Percentiles rank a stretch among this genome's conserved stretches.
Evolutionary conservation across 2,113 vertebrate species (phyloP).

Genomic region (Saccopteryx leptura): DNA sequence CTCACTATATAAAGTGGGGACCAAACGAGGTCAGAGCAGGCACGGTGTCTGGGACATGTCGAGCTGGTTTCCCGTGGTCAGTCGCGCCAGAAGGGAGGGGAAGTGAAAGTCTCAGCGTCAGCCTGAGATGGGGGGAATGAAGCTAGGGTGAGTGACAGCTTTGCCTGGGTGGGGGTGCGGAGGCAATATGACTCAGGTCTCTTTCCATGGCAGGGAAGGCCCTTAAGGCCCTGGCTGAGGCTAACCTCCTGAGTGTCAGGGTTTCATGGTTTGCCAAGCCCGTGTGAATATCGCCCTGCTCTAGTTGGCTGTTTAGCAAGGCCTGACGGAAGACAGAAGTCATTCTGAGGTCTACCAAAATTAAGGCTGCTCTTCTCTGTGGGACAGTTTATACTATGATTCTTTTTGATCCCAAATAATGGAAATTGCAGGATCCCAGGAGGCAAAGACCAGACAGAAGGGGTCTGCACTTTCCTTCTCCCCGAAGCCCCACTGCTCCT

Average conservation of each 20-base stretch:
- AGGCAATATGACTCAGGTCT: neutral
- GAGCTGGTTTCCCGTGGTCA: neutral
- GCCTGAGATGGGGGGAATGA: neutral
- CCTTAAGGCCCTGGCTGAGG: neutral
- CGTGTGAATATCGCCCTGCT: neutral
- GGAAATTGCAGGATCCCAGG: neutral
- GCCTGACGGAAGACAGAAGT: neutral
- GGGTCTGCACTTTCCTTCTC: neutral
- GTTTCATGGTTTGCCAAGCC: no score
- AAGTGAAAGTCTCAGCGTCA: neutral
- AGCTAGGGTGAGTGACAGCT: neutral
- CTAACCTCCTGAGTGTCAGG: neutral
- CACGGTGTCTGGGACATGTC: accelerated
- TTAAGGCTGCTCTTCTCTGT: neutral
- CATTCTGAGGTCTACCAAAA: neutral
- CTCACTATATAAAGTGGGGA: neutral
- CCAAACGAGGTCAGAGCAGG: accelerated
- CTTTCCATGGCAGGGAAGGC: neutral
- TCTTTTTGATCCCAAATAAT: neutral
- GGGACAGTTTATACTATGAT: neutral
- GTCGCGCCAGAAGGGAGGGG: neutral
- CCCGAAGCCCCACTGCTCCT: accelerated
- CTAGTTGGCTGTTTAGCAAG: neutral
- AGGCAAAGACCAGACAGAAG: neutral
- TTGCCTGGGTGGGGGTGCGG: neutral